These are phyloP conservation scores for Tringa solitaria DNA, from an alignment of 2,113 vertebrate genomes.

Conservation along the genomic window DNA sequence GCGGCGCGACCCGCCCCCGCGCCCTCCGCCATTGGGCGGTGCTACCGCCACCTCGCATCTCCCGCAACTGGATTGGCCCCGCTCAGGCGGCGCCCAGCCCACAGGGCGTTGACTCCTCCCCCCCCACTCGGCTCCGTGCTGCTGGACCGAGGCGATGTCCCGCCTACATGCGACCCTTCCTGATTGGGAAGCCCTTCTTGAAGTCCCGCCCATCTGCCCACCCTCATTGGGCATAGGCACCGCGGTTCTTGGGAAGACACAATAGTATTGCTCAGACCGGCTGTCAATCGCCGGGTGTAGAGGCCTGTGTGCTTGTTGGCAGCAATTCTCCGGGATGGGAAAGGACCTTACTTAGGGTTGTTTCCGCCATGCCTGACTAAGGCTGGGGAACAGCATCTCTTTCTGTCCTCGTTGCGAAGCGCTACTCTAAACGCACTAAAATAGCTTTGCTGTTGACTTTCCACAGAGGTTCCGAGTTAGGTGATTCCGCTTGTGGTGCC, in stretches of 20 bases:
- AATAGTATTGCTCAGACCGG: fast-evolving
- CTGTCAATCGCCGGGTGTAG: neutral
- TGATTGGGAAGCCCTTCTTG: neutral
- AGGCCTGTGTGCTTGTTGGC: neutral
- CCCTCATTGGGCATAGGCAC: neutral
- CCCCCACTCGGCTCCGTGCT: fast-evolving
- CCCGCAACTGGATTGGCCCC: fast-evolving
- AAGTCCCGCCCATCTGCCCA: neutral
- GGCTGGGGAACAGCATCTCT: fast-evolving
- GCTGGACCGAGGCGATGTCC: neutral
- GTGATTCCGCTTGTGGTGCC: fast-evolving
- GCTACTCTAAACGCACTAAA: fast-evolving
- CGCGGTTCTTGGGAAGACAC: fast-evolving
- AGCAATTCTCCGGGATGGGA: fast-evolving
- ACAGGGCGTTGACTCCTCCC: neutral
- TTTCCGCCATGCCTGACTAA: fast-evolving
- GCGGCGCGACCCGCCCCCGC: neutral
- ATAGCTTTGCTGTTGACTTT: neutral
- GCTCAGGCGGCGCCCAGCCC: fast-evolving
- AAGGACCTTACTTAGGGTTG: fast-evolving
- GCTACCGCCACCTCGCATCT: neutral
- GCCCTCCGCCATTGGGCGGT: neutral
- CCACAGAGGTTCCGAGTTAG: fast-evolving
- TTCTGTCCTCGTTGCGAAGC: fast-evolving
- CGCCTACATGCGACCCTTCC: neutral